These are phyloP conservation scores for Microtus pennsylvanicus DNA, from an alignment of 2,113 vertebrate species.

Conservation along the genomic window DNA sequence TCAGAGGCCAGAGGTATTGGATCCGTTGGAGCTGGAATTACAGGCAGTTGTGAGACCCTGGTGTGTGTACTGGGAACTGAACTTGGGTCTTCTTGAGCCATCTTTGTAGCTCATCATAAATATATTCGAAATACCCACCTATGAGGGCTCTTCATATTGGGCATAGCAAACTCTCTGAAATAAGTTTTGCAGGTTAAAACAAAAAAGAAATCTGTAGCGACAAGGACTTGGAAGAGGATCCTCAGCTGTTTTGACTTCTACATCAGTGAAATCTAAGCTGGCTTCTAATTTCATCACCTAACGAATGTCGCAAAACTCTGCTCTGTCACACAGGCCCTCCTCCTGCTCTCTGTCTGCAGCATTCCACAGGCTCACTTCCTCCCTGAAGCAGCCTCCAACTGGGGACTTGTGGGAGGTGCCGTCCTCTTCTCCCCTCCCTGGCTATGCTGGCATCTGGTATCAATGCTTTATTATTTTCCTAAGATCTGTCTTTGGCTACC, in stretches of 20 bases:
- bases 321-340: neutral
- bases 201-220: neutral
- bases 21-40: neutral
- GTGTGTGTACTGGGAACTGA: neutral
- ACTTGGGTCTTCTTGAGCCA: neutral
- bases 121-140: constrained; percentile 1
- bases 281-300: neutral
- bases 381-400: neutral
- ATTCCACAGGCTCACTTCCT: neutral
- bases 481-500: neutral
- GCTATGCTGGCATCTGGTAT: neutral
- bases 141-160: neutral
- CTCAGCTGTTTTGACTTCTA: constrained; percentile 27
- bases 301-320: neutral
- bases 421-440: neutral
- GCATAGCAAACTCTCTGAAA: neutral
- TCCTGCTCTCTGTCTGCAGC: neutral
- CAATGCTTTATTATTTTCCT: neutral
- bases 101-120: neutral
- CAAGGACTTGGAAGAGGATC: neutral
- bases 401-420: neutral
- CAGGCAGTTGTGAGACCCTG: neutral
- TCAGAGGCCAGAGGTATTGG: neutral
- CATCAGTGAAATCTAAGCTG: neutral
- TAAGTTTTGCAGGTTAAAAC: neutral